Percentiles rank a stretch among this genome's conserved stretches.
phyloP scores from a whole-genome alignment of 2,113 vertebrate genomes.

The Trochalopteron elliotii region DNA sequence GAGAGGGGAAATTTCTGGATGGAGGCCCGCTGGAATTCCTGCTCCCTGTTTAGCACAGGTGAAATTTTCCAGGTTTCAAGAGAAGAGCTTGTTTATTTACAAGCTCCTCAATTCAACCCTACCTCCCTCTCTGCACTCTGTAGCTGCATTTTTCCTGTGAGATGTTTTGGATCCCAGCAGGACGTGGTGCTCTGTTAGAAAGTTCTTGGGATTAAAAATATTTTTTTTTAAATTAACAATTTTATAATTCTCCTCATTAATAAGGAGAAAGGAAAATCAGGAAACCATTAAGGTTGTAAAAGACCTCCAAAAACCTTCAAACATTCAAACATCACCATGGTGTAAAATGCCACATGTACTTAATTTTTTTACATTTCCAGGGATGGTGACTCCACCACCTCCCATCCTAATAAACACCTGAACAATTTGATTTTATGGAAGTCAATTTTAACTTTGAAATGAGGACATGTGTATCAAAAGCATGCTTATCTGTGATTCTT shows the following conservation, averaged over 20 bases:
- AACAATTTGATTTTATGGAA: neutral
- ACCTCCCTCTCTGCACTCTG: neutral
- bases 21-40: neutral
- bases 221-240: neutral
- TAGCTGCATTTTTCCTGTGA: neutral
- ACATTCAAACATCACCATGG: too few relatives aligned
- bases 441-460: neutral
- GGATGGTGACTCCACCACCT: too few relatives aligned
- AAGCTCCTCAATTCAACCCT: neutral
- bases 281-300: neutral
- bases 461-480: neutral
- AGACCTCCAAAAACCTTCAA: neutral
- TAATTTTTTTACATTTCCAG: neutral
- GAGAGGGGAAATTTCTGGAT: neutral
- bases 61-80: neutral
- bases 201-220: neutral
- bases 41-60: neutral
- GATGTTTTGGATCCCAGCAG: neutral
- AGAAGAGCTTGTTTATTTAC: neutral
- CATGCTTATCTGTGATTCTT: neutral
- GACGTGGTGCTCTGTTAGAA: neutral
- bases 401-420: neutral
- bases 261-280: neutral
- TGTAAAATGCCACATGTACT: neutral
- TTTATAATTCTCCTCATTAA: neutral